Evolutionary conservation across 2,113 vertebrate species (phyloP).

Genomic region (Tachycineta bicolor): DNA sequence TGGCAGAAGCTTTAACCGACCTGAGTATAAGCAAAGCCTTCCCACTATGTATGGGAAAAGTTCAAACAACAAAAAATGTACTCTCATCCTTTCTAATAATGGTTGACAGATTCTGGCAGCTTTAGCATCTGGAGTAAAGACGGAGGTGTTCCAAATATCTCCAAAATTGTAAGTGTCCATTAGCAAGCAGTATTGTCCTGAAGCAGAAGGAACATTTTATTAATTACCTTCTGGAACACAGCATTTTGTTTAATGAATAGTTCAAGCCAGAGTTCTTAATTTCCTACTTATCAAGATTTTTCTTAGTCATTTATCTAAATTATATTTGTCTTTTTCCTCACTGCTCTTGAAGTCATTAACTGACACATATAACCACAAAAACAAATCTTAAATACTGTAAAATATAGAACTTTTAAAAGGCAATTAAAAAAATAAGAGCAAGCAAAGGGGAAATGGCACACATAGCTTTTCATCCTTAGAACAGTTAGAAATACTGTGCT

Average conservation of each 20-base stretch:
- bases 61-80: neutral
- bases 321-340: neutral
- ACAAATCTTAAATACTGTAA: neutral
- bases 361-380: neutral
- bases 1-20: neutral
- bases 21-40: neutral
- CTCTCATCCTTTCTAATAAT: neutral
- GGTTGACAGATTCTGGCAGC: neutral
- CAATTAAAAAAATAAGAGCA: neutral
- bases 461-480: neutral
- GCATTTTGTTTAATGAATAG: neutral
- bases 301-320: neutral
- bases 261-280: neutral
- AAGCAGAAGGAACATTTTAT: neutral
- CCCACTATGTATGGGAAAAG: neutral
- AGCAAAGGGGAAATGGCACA: neutral
- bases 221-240: neutral
- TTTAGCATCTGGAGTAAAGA: neutral
- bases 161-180: neutral
- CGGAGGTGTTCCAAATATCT: neutral
- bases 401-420: neutral
- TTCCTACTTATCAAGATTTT: neutral
- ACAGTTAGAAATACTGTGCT: neutral
- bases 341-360: neutral
- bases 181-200: neutral